Evolutionary conservation across 92 coral and sea anemone genomes (phyloP), one percentile per base, ranked within the genome.

Genomic region (Porites rus): DNA sequence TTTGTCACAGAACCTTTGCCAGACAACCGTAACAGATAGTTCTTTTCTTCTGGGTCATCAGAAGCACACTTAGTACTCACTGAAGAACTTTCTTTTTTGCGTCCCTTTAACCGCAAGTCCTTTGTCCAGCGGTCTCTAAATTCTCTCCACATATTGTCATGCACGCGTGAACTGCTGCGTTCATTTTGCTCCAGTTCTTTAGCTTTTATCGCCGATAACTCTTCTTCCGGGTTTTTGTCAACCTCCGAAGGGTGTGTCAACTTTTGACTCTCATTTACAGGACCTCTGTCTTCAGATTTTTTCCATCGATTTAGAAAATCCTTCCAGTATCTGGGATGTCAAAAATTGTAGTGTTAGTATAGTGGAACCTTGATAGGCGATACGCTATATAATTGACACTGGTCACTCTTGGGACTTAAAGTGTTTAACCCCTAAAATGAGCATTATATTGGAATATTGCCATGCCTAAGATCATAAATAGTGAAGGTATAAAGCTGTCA

Each of bases 101-200:
- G 25, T 74, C 51, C 75, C 7, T 74, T 84, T 31, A 60, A 25
- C 62, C 20, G 62, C 66, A 72, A 82, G 85, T 87, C 89, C 14
- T 81, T 52, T n/a, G 88, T 91, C 94, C 94, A 91, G 28, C 94
- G 92, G 60, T 51, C 51, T 75, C 19, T 88, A 59, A 91, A 91
- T 14, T 76, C 71, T 19, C 66, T 69, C 87, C 86, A 73, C 6
- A 69, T 59, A 0, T 24, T 75, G 43, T 75, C 43, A 50, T 79
- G 22, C 12, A 77, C 20, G 69, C 75, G 38, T 21, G 9, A 68
- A 11, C 11, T 28, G 8, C 52, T 51, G 62, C 43, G 65, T 8
- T 1, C 25, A 59, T 24, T 24, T 54, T 21, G 17, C 16, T 79
- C 65, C 64, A 20, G 65, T 43, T 16, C 43, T 77, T 72, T 53